Base-by-base conservation (phyloP, 2,888 invertebrate genomes). In the Hoplodrina ambigua region DNA sequence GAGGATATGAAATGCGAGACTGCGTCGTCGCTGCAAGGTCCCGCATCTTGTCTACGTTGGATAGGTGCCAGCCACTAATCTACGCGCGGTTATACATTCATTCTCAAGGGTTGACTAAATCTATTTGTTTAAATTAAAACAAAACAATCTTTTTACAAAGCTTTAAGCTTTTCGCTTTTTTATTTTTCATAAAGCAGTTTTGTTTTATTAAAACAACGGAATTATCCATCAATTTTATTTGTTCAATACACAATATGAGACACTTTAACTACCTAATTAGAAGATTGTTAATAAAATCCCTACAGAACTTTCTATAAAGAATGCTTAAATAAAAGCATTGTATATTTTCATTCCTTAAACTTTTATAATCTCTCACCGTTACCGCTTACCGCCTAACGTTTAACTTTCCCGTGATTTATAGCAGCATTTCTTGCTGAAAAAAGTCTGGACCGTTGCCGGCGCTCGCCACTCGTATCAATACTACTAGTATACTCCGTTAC, bases 11-110 rank as follows among this genome's bases (percentile, higher is more conserved):
- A 82, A 86, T 83, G 85, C 80, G 75, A 82, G 85, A 87, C 87
- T 87, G 88, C 88, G 86, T 86, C 83, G 82, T 85, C 86, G 81
- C 78, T 85, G 87, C 87, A 88, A 88, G 87, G 86, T 82, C 83
- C 82, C 86, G 80, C 82, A 83, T 75, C 84, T 83, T 75, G 69
- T 64, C 71, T 89, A 72, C 41, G 25, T 78, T 95, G 95, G 95
- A 92, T 44, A 66, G 52, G 63, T 90, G 95, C 95, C 95, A 95
- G 90, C 81, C 83, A 84, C 90, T 94, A 94, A 94, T 93, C 91
- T 91, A 87, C 90, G 90, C 89, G 87, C 88, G 89, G 88, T 89
- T 90, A 91, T 91, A 89, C 86, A 91, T 92, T 93, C 90, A 92
- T 89, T 91, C 87, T 86, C 80, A 66, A 81, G 78, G 84, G 72